phyloP scores from a whole-genome alignment of 2,888 invertebrate species.

The Rotaria macrura region DNA sequence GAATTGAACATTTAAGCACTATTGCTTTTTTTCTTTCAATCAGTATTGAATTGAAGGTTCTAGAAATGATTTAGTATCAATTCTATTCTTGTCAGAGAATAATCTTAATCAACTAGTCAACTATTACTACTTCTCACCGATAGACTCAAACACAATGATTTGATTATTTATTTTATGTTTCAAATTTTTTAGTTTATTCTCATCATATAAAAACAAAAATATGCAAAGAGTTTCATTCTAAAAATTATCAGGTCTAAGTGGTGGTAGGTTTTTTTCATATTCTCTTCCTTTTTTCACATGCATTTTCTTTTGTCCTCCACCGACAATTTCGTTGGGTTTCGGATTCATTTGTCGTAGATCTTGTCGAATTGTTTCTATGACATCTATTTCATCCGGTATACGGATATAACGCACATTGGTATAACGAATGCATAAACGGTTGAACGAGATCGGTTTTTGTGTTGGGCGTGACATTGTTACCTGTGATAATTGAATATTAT shows the following conservation, averaged over 20 bases:
- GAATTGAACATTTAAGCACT: too few relatives aligned
- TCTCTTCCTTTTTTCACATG: not conserved
- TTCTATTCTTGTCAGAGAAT: too few relatives aligned
- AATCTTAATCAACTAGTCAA: too few relatives aligned
- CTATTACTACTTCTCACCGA: too few relatives aligned
- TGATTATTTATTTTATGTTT: not conserved
- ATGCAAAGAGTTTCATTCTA: not conserved
- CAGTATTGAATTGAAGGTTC: too few relatives aligned
- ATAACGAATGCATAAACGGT: not conserved
- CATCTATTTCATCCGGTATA: not conserved
- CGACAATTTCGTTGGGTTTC: not conserved
- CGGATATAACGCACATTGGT: not conserved
- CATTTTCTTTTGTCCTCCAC: constrained; percentile 19
- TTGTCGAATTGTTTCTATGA: constrained; percentile 3
- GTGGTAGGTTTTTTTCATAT: not conserved
- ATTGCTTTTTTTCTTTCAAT: too few relatives aligned
- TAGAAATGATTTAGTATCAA: too few relatives aligned
- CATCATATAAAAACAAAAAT: not conserved
- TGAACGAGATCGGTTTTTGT: not conserved
- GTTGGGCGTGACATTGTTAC: not conserved
- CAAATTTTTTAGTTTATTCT: not conserved
- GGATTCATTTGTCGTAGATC: not conserved
- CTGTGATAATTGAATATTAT: not conserved
- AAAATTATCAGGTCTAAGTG: not conserved
- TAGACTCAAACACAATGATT: too few relatives aligned